Base-by-base conservation (phyloP, 2,888 invertebrate species). In the Acrobasis consociella region DNA sequence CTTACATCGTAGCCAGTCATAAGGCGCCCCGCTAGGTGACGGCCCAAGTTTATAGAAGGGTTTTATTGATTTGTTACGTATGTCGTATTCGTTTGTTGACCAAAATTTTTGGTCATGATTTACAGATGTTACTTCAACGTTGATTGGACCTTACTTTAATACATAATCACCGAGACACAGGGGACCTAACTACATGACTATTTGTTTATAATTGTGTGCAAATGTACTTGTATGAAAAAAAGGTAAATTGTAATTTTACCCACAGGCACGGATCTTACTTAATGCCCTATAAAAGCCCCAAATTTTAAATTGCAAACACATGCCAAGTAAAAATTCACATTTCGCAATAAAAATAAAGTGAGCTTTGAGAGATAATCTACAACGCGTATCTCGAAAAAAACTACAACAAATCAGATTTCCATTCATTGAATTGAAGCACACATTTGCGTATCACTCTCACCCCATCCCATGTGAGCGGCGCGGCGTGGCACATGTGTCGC, bases 401-500 rank as follows among this genome's bases (percentile, higher is more conserved):
- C 38, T 37, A 37, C 53, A 16, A 56, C 55, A 42, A 56, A 56
- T 56, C 56, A 42, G 42, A 5, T 42, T 46, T 42, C 17, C 17
- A 17, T 56, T 56, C 56, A 56, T 42, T 56, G 56, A 46, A 56
- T 42, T 56, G 56, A 46, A 13, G 42, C 15, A 16, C 51, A 42
- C 55, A 56, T 56, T 56, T 56, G 56, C 56, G 56, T 56, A 56
- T 56, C 56, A 42, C 56, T 56, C 56, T 56, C 56, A 56, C 56
- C 56, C 56, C 49, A 49, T 49, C 58, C 16, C 53, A 58, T 31
- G 16, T 38, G 60, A 31, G 31, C 31, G 31, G 31, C 31, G 31
- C 31, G 31, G 8, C 31, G 7, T 8, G 16, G 62, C 82, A 84
- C 83, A 85, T 85, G 83, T 75, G 77, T 49, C 69, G 69, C 67